phyloP scores from a whole-genome alignment of 1,140 invertebrate genomes.

The Tigriopus japonicus region DNA sequence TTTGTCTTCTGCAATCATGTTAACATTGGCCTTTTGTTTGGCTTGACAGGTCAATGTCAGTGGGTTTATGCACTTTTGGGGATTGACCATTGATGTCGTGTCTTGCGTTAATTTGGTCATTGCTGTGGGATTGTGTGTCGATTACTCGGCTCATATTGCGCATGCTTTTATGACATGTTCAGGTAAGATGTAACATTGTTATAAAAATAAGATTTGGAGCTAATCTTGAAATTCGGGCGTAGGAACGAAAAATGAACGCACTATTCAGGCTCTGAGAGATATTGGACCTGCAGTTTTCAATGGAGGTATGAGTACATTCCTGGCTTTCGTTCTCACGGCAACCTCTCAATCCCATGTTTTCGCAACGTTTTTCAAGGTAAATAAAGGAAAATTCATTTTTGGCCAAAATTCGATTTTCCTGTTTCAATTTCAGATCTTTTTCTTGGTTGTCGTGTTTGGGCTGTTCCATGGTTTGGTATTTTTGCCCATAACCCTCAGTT shows the following conservation, averaged over 20 bases:
- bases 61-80: constrained; percentile 62
- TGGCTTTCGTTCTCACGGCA: constrained; percentile 49
- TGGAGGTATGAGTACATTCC: constrained; percentile 55
- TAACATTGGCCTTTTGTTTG: too few relatives aligned
- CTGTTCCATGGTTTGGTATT: constrained; percentile 32
- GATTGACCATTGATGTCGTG: constrained; percentile 61
- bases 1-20: too few relatives aligned
- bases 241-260: constrained; percentile 30
- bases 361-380: constrained; percentile 47
- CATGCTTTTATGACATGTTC: constrained; percentile 16
- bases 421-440: constrained; percentile 19
- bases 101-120: constrained; percentile 62
- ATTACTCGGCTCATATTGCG: constrained; percentile 70
- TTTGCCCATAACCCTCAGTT: constrained; percentile 34
- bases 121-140: constrained; percentile 67
- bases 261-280: constrained; percentile 44
- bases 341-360: constrained; percentile 58
- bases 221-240: background rate
- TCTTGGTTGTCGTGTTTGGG: constrained; percentile 8
- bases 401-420: too few relatives aligned
- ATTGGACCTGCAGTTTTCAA: constrained; percentile 60
- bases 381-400: too few relatives aligned
- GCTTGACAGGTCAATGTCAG: constrained; percentile 39
- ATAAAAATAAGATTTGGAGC: background rate
- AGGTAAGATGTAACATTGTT: background rate